phyloP scores from a whole-genome alignment of 2,797 vertebrate species.

The Sylvia borin region DNA sequence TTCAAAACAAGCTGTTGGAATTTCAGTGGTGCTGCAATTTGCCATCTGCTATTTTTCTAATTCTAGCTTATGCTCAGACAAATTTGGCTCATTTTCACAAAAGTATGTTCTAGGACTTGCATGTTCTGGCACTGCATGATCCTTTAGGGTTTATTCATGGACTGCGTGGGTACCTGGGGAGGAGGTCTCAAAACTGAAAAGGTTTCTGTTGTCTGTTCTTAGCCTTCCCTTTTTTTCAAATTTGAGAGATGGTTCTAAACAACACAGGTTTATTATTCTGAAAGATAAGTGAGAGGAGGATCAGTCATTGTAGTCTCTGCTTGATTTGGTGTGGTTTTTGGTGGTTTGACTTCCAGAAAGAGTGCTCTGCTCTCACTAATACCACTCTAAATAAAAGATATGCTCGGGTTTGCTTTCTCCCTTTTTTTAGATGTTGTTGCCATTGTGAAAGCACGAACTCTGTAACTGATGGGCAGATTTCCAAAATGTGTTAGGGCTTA shows the following conservation, averaged over 20 bases:
- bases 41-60: conserved; percentile 62
- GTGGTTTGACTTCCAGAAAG: background rate
- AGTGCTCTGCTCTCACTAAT: background rate
- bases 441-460: background rate
- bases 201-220: background rate
- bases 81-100: background rate
- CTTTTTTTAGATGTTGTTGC: background rate
- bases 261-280: background rate
- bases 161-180: background rate
- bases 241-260: background rate
- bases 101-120: background rate
- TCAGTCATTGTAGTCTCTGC: background rate
- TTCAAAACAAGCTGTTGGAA: conserved; percentile 18
- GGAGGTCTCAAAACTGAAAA: background rate
- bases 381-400: background rate
- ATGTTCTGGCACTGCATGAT: background rate
- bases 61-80: conserved; percentile 28
- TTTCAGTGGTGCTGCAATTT: background rate
- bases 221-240: background rate
- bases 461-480: conserved; percentile 9
- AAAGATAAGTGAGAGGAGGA: background rate
- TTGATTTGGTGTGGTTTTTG: background rate
- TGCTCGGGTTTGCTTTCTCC: background rate
- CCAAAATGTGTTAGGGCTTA: background rate
- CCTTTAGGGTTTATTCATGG: background rate